phyloP scores from a whole-genome alignment of 2,797 vertebrate genomes.

The Muscicapa comitata region DNA sequence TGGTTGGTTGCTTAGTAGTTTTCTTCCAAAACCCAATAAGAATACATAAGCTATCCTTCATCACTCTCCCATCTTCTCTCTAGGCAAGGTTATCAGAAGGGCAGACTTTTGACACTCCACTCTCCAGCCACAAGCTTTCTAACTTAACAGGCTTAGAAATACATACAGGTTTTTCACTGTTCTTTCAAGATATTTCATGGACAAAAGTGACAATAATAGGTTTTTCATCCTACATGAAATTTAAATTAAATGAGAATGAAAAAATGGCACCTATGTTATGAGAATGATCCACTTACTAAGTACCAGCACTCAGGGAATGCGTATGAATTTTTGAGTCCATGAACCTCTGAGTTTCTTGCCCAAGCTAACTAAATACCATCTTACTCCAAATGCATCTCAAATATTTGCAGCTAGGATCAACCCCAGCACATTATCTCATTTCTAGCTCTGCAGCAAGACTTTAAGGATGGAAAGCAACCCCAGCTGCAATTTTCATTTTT shows the following conservation, averaged over 20 bases:
- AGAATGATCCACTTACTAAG: neutral
- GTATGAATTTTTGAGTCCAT: neutral
- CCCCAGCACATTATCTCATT: neutral
- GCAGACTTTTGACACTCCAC: accelerated
- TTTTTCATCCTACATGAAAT: neutral
- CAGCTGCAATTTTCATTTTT: neutral
- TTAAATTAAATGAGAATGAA: neutral
- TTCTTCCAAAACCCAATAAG: neutral
- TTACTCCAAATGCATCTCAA: neutral
- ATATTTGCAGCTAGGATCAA: neutral
- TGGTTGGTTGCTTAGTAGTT: neutral
- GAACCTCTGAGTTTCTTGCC: neutral
- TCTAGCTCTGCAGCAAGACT: neutral
- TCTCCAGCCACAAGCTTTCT: neutral
- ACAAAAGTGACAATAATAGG: neutral
- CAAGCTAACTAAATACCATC: neutral
- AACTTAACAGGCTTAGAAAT: neutral
- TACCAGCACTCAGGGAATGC: neutral
- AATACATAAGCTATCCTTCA: neutral
- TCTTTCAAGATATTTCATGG: neutral
- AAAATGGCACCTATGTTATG: neutral
- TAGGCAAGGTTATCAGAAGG: neutral
- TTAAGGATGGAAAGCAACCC: neutral
- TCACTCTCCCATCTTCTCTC: neutral
- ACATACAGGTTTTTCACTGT: neutral